A percentile compares a stretch with the other conserved stretches of the same genome.
phyloP scores from a whole-genome alignment of 2,888 invertebrate genomes.

The Myopa tessellatipennis region DNA sequence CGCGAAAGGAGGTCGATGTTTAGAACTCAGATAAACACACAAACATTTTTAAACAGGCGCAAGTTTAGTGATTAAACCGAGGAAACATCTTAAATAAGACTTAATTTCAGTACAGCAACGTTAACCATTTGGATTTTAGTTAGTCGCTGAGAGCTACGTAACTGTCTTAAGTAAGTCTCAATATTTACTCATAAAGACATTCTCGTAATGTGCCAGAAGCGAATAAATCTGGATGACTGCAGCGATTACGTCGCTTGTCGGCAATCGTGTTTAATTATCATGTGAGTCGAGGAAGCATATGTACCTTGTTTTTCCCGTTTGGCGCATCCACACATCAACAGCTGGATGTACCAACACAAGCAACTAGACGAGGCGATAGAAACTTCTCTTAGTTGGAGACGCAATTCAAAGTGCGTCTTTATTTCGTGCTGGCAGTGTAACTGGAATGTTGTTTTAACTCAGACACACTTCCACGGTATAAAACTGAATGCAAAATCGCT shows the following conservation, averaged over 20 bases:
- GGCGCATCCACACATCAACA: neutral
- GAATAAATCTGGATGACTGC: too few relatives aligned
- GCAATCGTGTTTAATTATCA: slow-evolving; percentile 15
- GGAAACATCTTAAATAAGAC: too few relatives aligned
- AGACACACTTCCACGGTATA: neutral
- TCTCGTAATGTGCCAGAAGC: too few relatives aligned
- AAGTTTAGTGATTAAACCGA: too few relatives aligned
- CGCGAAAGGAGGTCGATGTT: too few relatives aligned
- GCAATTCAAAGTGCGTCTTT: slow-evolving; percentile 8
- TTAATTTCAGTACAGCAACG: too few relatives aligned
- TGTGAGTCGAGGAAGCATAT: neutral
- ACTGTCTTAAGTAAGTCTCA: too few relatives aligned
- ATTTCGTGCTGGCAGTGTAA: neutral
- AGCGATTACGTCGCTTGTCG: neutral
- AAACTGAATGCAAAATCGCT: neutral
- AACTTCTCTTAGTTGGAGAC: neutral
- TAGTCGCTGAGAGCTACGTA: too few relatives aligned
- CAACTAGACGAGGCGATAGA: neutral
- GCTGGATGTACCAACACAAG: neutral
- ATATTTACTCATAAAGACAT: too few relatives aligned
- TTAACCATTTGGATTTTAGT: too few relatives aligned
- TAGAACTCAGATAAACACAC: too few relatives aligned
- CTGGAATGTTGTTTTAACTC: neutral
- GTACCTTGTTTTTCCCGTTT: neutral
- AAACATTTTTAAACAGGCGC: too few relatives aligned